These are phyloP conservation scores for Porites australiensis DNA, from an alignment of 64 coral and sea anemone genomes.

Conservation along the genomic window DNA sequence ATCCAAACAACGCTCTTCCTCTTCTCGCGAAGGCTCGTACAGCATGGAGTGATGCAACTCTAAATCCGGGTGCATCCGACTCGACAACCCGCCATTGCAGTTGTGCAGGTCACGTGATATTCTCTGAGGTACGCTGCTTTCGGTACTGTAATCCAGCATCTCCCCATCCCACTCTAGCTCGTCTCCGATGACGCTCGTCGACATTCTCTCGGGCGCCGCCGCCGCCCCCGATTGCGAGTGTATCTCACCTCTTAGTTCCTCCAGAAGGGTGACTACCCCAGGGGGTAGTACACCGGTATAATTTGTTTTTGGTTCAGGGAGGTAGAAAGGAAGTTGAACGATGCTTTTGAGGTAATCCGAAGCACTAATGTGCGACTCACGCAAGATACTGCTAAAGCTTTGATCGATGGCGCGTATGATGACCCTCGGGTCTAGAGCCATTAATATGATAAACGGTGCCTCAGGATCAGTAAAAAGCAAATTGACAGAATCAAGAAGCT, in stretches of 20 bases:
- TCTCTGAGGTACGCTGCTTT: constrained; percentile 39
- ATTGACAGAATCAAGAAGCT: constrained; percentile 97
- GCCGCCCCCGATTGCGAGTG: constrained; percentile 59
- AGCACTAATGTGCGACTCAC: constrained; percentile 97
- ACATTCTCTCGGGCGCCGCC: constrained; percentile 1
- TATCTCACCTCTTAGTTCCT: constrained; percentile 61
- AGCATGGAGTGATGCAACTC: constrained; percentile 81
- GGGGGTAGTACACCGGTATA: constrained; percentile 80
- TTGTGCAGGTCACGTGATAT: constrained; percentile 70
- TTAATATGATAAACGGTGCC: constrained; percentile 90
- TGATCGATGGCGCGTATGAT: constrained; percentile 97
- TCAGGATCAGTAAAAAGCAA: constrained; percentile 98
- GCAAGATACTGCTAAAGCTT: constrained; percentile 98
- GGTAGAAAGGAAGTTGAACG: constrained; percentile 97
- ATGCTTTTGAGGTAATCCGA: constrained; percentile 98
- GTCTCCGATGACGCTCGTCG: constrained; percentile 39
- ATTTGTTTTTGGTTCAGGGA: constrained; percentile 96
- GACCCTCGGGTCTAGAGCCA: constrained; percentile 94
- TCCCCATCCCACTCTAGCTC: constrained; percentile 94
- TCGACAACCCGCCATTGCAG: constrained; percentile 75
- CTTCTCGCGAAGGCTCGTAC: constrained; percentile 77
- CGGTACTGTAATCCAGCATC: constrained; percentile 74
- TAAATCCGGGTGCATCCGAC: constrained; percentile 73
- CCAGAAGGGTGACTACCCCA: constrained; percentile 71
- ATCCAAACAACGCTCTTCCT: constrained; percentile 67